Evolutionary conservation across 92 coral and sea anemone genomes (phyloP).

Genomic region (Zoanthus gigantus): DNA sequence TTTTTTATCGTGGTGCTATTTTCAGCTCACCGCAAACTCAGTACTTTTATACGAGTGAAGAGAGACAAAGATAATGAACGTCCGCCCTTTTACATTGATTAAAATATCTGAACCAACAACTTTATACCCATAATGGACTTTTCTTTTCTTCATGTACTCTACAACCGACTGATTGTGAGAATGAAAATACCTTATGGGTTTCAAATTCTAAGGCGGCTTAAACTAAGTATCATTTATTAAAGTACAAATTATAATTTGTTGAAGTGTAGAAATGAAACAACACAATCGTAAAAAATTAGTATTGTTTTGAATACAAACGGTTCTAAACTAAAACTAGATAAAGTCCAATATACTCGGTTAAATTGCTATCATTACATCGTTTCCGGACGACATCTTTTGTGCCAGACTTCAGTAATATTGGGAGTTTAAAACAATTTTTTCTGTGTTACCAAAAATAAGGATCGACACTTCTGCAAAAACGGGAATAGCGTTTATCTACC

Average conservation of each 20-base stretch:
- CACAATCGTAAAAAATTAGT: not conserved
- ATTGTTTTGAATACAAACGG: slow-evolving; percentile 2
- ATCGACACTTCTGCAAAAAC: not conserved
- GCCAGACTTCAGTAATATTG: slow-evolving; percentile 11
- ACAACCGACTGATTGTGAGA: too few relatives aligned
- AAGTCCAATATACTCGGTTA: slow-evolving; percentile 21
- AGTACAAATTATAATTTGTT: not conserved
- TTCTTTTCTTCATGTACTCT: not conserved
- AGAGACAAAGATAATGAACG: slow-evolving; percentile 7
- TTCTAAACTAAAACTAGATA: not conserved
- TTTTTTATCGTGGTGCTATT: slow-evolving; percentile 7
- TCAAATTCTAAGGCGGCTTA: too few relatives aligned
- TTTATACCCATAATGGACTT: not conserved
- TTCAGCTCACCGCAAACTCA: slow-evolving; percentile 40
- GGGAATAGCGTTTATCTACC: not conserved
- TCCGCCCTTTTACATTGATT: not conserved
- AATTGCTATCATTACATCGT: slow-evolving; percentile 32
- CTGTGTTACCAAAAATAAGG: not conserved
- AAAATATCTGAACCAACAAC: not conserved
- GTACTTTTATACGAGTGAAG: slow-evolving; percentile 13
- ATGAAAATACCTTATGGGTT: too few relatives aligned
- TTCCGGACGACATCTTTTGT: not conserved
- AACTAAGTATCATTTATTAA: not conserved
- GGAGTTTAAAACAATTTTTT: not conserved
- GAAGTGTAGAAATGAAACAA: not conserved